Conservation (phyloP, 2,113 vertebrate species). For the Embiotoca jacksoni region DNA sequence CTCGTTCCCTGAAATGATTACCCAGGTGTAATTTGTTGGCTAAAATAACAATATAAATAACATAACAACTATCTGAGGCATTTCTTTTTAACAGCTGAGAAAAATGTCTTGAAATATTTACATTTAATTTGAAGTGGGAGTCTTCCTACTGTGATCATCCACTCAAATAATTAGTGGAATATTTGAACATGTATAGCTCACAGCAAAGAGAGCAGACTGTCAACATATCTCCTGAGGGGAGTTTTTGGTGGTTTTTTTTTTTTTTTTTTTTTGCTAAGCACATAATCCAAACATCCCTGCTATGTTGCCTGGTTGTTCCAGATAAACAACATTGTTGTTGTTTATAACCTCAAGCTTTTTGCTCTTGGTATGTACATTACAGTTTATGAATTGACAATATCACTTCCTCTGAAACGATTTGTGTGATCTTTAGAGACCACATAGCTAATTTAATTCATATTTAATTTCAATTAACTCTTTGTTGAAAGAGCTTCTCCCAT, state of each 20-base stretch:
- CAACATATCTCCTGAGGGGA: slow-evolving; percentile 38
- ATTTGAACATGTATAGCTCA: slow-evolving; percentile 48
- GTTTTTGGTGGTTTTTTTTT: slow-evolving; percentile 26
- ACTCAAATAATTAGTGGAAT: slow-evolving; percentile 50
- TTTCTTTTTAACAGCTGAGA: slow-evolving; percentile 2
- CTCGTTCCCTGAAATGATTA: slow-evolving; percentile 29
- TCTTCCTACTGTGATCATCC: slow-evolving; percentile 36
- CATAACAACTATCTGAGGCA: not conserved
- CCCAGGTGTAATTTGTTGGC: slow-evolving; percentile 10
- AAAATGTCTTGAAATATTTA: slow-evolving; percentile 32
- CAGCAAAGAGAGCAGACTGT: slow-evolving; percentile 52
- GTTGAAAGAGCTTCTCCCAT: slow-evolving; percentile 28
- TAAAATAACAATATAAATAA: not conserved
- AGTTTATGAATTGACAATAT: not conserved
- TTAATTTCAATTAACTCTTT: not conserved
- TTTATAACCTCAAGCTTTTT: slow-evolving; percentile 47
- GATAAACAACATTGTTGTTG: slow-evolving; percentile 55
- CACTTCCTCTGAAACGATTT: not conserved
- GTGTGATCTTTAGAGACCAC: slow-evolving; percentile 82
- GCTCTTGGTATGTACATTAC: not conserved
- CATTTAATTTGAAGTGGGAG: slow-evolving; percentile 25
- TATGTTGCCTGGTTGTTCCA: slow-evolving; percentile 46
- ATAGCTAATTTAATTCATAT: slow-evolving; percentile 81
- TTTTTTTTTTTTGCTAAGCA: slow-evolving; percentile 40
- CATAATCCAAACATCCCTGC: slow-evolving; percentile 62